These are phyloP conservation scores for Salvelinus fontinalis DNA, from an alignment of 2,113 vertebrate species.

Conservation along the genomic window DNA sequence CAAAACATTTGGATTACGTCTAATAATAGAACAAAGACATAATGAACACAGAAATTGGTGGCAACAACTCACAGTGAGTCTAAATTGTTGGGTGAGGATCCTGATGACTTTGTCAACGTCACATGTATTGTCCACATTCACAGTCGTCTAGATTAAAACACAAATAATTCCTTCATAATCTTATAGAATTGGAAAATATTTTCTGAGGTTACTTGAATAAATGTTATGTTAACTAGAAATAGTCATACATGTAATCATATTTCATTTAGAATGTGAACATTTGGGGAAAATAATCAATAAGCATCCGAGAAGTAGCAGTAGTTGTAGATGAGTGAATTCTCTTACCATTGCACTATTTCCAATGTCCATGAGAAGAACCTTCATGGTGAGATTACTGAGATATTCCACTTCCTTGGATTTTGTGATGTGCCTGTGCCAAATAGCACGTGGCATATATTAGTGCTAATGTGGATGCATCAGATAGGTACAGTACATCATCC, in stretches of 20 bases:
- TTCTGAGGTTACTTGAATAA: background rate
- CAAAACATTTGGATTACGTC: background rate
- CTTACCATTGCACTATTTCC: constrained; percentile 65
- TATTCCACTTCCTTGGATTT: constrained; percentile 68
- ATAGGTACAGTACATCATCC: background rate
- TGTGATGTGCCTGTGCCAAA: constrained; percentile 64
- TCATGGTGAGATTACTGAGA: constrained; percentile 58
- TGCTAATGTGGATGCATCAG: constrained; percentile 18
- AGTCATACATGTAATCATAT: background rate
- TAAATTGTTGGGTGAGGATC: constrained; percentile 61
- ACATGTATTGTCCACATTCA: constrained; percentile 66
- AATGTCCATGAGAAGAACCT: constrained; percentile 61
- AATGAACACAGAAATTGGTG: background rate
- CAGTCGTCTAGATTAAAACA: constrained; percentile 52
- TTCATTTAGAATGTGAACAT: background rate
- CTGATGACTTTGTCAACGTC: constrained; percentile 64
- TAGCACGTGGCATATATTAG: background rate
- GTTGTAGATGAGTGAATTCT: constrained; percentile 4
- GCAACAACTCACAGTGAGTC: constrained; percentile 62
- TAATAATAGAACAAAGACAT: too few species aligned
- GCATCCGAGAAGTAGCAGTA: background rate
- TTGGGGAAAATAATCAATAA: background rate
- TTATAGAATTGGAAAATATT: background rate
- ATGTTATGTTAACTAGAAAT: too few species aligned
- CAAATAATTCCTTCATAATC: background rate